A percentile compares a stretch with the other conserved stretches of the same genome.
phyloP scores from a whole-genome alignment of 2,888 invertebrate species.

The Mesorhabditis sp. region DNA sequence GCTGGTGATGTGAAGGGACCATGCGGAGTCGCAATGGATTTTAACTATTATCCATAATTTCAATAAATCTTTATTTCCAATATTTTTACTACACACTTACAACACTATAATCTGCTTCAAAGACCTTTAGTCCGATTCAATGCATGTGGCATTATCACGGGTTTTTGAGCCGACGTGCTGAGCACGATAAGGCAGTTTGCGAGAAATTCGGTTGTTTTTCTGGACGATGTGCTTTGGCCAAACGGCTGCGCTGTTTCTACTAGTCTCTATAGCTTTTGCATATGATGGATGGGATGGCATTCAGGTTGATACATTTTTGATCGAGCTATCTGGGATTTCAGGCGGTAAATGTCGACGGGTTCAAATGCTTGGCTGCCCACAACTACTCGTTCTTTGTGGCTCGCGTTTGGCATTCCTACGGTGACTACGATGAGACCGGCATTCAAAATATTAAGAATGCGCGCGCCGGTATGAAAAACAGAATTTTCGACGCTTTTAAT shows the following conservation, averaged over 20 bases:
- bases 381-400: slow-evolving; percentile 34
- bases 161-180: too few relatives aligned
- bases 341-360: slow-evolving; percentile 22
- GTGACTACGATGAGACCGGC: slow-evolving; percentile 31
- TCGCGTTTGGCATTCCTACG: slow-evolving; percentile 30
- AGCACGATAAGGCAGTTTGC: too few relatives aligned
- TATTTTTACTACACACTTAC: too few relatives aligned
- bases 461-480: slow-evolving; percentile 21
- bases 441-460: slow-evolving; percentile 41
- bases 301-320: neutral
- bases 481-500: neutral
- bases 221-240: too few relatives aligned
- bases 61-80: too few relatives aligned
- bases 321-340: slow-evolving; percentile 13
- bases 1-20: slow-evolving; percentile 28
- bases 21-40: slow-evolving; percentile 34
- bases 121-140: too few relatives aligned
- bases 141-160: too few relatives aligned
- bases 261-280: neutral
- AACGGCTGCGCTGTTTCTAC: too few relatives aligned
- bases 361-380: slow-evolving; percentile 27
- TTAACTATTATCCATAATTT: slow-evolving; percentile 18
- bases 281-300: slow-evolving; percentile 5
- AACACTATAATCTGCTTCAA: too few relatives aligned
- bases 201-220: too few relatives aligned